These are phyloP conservation scores for Trichomalopsis sarcophagae DNA, from an alignment of 1,140 invertebrate genomes.

Conservation along the genomic window DNA sequence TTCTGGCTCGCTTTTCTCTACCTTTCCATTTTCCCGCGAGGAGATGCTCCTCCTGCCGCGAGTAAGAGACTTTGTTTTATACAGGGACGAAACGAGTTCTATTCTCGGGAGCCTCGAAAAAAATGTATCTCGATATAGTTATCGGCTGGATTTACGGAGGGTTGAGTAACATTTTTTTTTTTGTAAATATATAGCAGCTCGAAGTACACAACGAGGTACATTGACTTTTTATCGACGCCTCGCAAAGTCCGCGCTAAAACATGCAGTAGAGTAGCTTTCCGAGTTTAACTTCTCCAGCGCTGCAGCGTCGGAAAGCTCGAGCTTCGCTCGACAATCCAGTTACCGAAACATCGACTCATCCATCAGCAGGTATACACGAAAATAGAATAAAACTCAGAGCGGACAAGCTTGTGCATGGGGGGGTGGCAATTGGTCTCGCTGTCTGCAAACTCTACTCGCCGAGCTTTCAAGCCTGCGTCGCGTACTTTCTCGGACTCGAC, in stretches of 20 bases:
- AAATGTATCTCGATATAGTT: background rate
- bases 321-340: too few relatives aligned
- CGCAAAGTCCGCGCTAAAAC: too few relatives aligned
- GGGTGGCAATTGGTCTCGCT: background rate
- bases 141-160: too few relatives aligned
- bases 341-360: too few relatives aligned
- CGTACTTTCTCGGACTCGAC: background rate
- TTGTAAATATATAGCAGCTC: too few relatives aligned
- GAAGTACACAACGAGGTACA: too few relatives aligned
- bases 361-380: background rate
- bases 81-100: slow-evolving; percentile 41
- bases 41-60: slow-evolving; percentile 23
- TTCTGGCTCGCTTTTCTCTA: slow-evolving; percentile 7
- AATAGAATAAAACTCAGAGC: background rate
- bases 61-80: slow-evolving; percentile 34
- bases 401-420: background rate
- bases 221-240: too few relatives aligned
- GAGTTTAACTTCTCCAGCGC: too few relatives aligned
- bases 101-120: background rate
- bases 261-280: too few relatives aligned
- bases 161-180: too few relatives aligned
- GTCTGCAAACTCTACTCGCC: too few relatives aligned
- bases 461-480: background rate
- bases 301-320: too few relatives aligned
- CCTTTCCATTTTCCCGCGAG: slow-evolving; percentile 43